Evolutionary conservation across 2,888 invertebrate species (phyloP), one percentile per base, ranked within the genome.

Genomic region (Endomychus coccineus): DNA sequence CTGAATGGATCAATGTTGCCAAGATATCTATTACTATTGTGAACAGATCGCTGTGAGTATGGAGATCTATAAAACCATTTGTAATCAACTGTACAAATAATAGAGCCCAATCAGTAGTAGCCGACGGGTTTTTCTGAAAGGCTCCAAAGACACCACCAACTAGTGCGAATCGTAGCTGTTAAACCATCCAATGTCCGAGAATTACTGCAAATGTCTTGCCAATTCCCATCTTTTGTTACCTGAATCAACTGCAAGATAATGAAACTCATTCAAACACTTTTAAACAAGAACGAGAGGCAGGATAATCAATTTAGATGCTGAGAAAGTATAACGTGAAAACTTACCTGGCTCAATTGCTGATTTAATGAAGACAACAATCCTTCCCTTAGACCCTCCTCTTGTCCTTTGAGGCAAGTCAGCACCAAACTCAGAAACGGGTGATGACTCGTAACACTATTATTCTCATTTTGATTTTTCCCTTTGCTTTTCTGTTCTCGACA

Each of bases 121-220:
- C 83, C 13, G 86, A 83, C 46, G 84, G 83, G 60, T 86, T 92
- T 44, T 90, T 76, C 55, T 94, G 89, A 53, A 97, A 91, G 5
- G 92, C 90, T 67, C 97, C 96, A 68, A 97, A 97, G 77, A 98
- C 92, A 16, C 95, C 94, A n/a, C 97, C 97, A 1, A 95, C 89
- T 34, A 98, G 71, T 15, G 94, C 92, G 61, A 98, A 86, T 25
- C 97, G 76, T 34, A 98, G 72, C 55, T 88, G 85, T 14, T n/a
- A 98, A 66, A 4, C 94, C 94, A 57, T 96, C 96, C 59, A 89
- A 81, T 55, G 88, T 74, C 61, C 85, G 71, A 61, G 85, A 77
- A 33, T 59, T 65, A 40, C 57, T 61, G 33, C 59, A 59, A 19
- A 63, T 59, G 36, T 66, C 66, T 36, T 61, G 58, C 11, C 65